Conservation (phyloP, 1,140 invertebrate species). For the Matsumurasca onukii region DNA sequence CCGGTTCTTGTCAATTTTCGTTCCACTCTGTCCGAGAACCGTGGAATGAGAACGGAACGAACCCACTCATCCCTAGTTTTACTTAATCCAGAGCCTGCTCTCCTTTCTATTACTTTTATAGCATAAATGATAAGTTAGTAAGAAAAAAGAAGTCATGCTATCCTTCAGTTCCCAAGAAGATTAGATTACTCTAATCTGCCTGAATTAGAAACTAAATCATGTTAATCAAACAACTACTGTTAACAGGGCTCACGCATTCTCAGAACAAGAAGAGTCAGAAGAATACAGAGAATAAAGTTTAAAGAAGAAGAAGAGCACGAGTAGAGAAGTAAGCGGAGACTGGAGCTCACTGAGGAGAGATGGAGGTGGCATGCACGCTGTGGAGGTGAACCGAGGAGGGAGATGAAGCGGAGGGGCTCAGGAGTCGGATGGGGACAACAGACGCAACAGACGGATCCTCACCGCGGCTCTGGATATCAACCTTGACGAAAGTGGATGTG, state of each 20-base stretch:
- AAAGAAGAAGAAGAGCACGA: conserved; percentile 59
- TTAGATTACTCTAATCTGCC: too few relatives aligned
- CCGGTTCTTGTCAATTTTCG: too few relatives aligned
- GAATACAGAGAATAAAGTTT: conserved; percentile 38
- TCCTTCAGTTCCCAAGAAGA: too few relatives aligned
- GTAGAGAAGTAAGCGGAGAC: conserved; percentile 45
- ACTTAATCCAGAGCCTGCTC: too few relatives aligned
- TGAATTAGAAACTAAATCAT: too few relatives aligned
- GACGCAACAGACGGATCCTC: conserved; percentile 62
- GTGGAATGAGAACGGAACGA: too few relatives aligned
- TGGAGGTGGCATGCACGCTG: conserved; percentile 54
- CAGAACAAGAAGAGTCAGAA: conserved; percentile 51
- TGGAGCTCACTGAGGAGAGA: conserved; percentile 46
- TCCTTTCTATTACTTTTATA: too few relatives aligned
- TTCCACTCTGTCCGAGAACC: too few relatives aligned
- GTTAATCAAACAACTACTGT: too few relatives aligned
- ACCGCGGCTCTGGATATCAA: conserved; percentile 96
- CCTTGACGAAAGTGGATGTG: conserved; percentile 84
- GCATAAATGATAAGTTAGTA: too few relatives aligned
- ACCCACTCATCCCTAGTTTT: too few relatives aligned
- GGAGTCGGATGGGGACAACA: conserved; percentile 77
- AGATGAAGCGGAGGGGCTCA: conserved; percentile 92
- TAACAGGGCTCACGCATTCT: conserved; percentile 49
- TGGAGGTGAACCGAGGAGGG: conserved; percentile 57
- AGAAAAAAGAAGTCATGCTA: too few relatives aligned